Evolutionary conservation across 2,888 invertebrate genomes (phyloP).

Genomic region (Alloscopus bannaensis): DNA sequence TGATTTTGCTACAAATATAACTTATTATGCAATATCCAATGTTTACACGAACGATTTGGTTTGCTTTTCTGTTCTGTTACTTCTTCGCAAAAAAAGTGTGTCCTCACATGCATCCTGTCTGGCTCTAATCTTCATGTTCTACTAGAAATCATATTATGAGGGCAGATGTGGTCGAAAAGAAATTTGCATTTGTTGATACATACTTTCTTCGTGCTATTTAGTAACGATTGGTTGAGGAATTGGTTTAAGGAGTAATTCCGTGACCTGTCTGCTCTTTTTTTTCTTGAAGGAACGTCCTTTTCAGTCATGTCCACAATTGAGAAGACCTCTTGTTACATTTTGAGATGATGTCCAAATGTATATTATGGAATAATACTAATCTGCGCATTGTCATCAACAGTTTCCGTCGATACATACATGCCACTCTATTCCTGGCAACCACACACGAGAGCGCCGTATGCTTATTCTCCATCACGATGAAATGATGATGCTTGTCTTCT

Average conservation of each 20-base stretch:
- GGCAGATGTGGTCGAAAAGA: constrained; percentile 17
- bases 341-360: background rate
- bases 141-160: constrained; percentile 21
- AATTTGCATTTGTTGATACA: constrained; percentile 47
- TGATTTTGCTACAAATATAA: constrained; percentile 24
- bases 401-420: background rate
- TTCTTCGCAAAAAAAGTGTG: background rate
- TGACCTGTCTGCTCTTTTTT: background rate
- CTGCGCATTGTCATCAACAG: constrained; percentile 16
- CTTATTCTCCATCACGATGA: too few species aligned
- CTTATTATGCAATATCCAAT: constrained; percentile 38
- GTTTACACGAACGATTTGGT: constrained; percentile 53
- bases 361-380: background rate
- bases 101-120: background rate
- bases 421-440: background rate
- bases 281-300: background rate
- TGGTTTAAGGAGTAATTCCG: background rate
- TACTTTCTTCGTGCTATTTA: background rate
- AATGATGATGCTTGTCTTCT: too few species aligned
- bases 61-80: constrained; percentile 44
- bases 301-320: background rate
- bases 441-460: background rate
- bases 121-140: too few species aligned
- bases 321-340: background rate
- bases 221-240: background rate